Conservation (phyloP, 2,797 vertebrate genomes). For the Tenualosa thibaudeaui region DNA sequence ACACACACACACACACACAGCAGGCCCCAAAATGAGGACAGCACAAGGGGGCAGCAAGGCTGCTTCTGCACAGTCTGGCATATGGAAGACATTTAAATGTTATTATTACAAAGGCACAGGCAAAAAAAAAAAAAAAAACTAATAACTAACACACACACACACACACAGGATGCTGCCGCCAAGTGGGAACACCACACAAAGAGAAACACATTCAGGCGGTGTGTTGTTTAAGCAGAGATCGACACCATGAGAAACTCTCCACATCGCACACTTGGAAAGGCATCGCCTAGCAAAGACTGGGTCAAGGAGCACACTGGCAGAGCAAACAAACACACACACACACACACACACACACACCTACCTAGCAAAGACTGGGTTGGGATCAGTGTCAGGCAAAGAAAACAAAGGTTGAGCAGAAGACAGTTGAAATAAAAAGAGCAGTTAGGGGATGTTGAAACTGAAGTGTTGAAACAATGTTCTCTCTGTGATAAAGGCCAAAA, state of each 20-base stretch:
- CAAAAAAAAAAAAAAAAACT: conserved; percentile 59
- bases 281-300: background rate
- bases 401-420: too few species aligned
- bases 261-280: background rate
- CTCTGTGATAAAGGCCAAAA: too few species aligned
- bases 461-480: too few species aligned
- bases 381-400: too few species aligned
- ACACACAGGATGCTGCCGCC: background rate
- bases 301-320: too few species aligned
- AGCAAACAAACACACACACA: background rate
- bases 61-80: conserved; percentile 64
- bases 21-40: conserved; percentile 49
- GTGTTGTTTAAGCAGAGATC: too few species aligned
- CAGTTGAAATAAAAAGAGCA: background rate
- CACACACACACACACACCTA: background rate
- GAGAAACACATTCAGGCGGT: background rate
- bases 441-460: background rate
- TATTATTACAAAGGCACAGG: conserved; percentile 76
- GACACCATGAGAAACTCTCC: background rate
- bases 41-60: conserved; percentile 57
- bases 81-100: conserved; percentile 80
- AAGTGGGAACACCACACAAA: background rate
- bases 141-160: background rate
- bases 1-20: conserved; percentile 39
- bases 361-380: background rate